Conservation (phyloP, 2,113 vertebrate species). For the Oryzias curvinotus region DNA sequence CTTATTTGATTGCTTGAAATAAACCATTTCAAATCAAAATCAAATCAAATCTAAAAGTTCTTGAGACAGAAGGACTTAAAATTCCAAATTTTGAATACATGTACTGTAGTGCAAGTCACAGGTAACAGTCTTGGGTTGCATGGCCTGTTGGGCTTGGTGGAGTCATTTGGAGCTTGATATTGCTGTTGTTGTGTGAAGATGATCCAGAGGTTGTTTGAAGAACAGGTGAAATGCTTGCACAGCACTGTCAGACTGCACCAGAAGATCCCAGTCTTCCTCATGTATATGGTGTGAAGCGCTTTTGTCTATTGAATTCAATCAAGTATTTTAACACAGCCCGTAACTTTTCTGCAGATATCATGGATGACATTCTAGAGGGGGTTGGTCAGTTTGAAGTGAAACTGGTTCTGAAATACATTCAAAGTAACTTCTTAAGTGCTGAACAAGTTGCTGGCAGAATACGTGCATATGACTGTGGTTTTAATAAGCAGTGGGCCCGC, state of each 20-base stretch:
- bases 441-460: slow-evolving; percentile 15
- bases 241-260: slow-evolving; percentile 1
- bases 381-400: slow-evolving; percentile 17
- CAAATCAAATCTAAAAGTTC: slow-evolving; percentile 14
- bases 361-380: slow-evolving; percentile 49
- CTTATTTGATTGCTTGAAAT: too few relatives aligned
- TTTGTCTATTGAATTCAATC: slow-evolving; percentile 1
- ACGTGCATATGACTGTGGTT: slow-evolving; percentile 13
- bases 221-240: not conserved
- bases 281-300: slow-evolving; percentile 26
- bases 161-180: not conserved
- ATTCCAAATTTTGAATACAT: not conserved
- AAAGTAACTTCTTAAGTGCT: slow-evolving; percentile 1
- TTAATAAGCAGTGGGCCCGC: not conserved
- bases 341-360: slow-evolving; percentile 41
- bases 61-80: slow-evolving; percentile 15
- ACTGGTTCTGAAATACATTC: slow-evolving; percentile 9
- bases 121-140: slow-evolving; percentile 19
- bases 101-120: slow-evolving; percentile 7
- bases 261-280: slow-evolving; percentile 5
- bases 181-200: slow-evolving; percentile 13
- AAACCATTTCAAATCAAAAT: too few relatives aligned
- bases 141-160: not conserved
- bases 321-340: slow-evolving; percentile 1
- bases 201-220: not conserved